Evolutionary conservation across 2,113 vertebrate genomes (phyloP), one percentile per base, ranked within the genome.

Genomic region (Myxocyprinus asiaticus): DNA sequence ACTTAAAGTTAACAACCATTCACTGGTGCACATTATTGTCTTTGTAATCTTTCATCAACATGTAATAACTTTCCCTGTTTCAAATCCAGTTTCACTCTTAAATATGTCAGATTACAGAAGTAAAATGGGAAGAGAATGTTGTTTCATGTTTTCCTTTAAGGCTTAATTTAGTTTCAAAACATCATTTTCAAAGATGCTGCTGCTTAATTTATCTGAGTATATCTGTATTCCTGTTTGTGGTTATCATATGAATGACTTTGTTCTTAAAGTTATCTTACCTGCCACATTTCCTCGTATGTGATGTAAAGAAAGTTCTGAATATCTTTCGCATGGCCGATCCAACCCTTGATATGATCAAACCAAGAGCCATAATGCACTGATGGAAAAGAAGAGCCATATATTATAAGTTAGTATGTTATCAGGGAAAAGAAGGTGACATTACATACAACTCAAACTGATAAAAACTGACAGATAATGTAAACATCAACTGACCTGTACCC

Each of bases 261-360:
- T 3, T 8, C 22, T 33, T 33, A 33, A 33, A 33, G 10, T n/a
- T 33, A 6, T 42, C 84, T 83, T 87, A 96, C 96, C 93, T 87
- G 75, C 15, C 87, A 93, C 88, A 96, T 86, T 70, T 95, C 93
- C 86, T 97, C 95, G 0, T 95, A 96, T 47, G 93, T 92, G 80
- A 95, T 7, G 1, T 90, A 94, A 62, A 95, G 83, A 76, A 94
- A 86, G 83, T 91, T 86, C 55, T 89, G 67, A 68, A 91, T 80
- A 0, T 88, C 82, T 53, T 48, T 81, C 66, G 43, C 77, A 73
- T 91, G 89, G 74, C 81, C 80, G 48, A 92, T 92, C 96, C 95
- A 97, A 73, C 88, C 94, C 74, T 92, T 95, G 71, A 95, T 6
- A 0, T 97, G 96, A 22, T 95, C 91, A 70, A 97, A 97, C 95